A percentile compares a stretch with the other conserved stretches of the same genome.
These are phyloP conservation scores for Cynaeus angustus DNA, from an alignment of 2,888 invertebrate genomes.

Conservation along the genomic window DNA sequence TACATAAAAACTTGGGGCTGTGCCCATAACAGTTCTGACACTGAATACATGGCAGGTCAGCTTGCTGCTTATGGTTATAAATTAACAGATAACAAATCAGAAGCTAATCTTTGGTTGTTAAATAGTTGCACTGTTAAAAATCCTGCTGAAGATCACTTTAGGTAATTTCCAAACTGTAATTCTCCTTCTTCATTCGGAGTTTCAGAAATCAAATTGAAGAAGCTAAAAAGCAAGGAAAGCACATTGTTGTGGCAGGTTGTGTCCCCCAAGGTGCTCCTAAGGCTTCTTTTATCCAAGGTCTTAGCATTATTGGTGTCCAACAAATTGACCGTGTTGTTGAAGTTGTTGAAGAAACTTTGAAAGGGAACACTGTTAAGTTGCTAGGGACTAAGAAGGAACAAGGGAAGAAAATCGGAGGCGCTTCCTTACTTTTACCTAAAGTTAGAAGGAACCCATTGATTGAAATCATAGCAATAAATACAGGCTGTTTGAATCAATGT, in stretches of 20 bases:
- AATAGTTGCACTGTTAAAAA: constrained; percentile 99
- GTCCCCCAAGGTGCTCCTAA: constrained; percentile 96
- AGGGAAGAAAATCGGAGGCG: constrained; percentile 90
- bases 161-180: constrained; percentile 67
- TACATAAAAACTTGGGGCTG: constrained; percentile 98
- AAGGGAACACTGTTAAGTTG: constrained; percentile 77
- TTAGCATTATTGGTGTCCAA: constrained; percentile 98
- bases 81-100: constrained; percentile 84
- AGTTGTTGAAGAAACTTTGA: constrained; percentile 97
- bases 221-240: constrained; percentile 83
- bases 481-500: constrained; percentile 98
- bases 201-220: constrained; percentile 87
- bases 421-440: constrained; percentile 91
- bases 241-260: constrained; percentile 97
- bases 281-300: constrained; percentile 79
- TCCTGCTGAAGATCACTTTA: constrained; percentile 96
- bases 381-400: constrained; percentile 87
- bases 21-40: constrained; percentile 97
- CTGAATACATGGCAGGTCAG: constrained; percentile 99
- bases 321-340: constrained; percentile 98
- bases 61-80: constrained; percentile 91
- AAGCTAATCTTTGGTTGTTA: constrained; percentile 94
- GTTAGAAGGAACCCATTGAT: constrained; percentile 96
- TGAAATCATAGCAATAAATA: constrained; percentile 97
- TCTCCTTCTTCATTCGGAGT: constrained; percentile 36